Base-by-base conservation (phyloP, 2,888 invertebrate species). In the Nemotelus pantherinus region DNA sequence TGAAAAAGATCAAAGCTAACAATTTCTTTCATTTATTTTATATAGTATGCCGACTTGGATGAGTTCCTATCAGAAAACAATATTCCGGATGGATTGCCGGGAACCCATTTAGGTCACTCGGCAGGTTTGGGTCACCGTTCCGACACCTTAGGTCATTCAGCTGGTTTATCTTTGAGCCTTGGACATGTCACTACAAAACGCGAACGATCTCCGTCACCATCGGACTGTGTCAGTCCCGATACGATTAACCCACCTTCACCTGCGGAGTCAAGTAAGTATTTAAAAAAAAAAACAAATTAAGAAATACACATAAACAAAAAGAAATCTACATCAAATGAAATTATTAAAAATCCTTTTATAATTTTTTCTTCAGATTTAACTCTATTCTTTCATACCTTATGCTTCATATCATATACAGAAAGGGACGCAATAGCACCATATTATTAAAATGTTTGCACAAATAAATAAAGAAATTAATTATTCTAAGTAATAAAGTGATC, bases 1-100 rank as follows among this genome's bases (percentile, higher is more conserved):
- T 7, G 6, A 4, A 3, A 41, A 41, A 3, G 63, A 63, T 9
- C 68, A 68, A 68, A 50, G 53, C 53, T 70, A 55, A 43, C 47
- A 60, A 5, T 41, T 60, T n/a, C 55, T 55, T 43, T 3, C 6
- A n/a, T 48, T 70, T 53, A 10, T 55, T 7, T 39, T 10, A 9
- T 44, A 83, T 90, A 96, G 95, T 97, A 97, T 88, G 97, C 97
- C 89, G 97, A 97, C 89, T 90, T 98, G 89, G 97, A 98, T 89
- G 97, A 97, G 89, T 97, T 97, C 89, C 92, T 97, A 85, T 95
- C 95, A 85, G 97, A 97, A 89, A 97, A 97, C 88, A 96, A 95
- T 83, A 95, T 96, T 88, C 95, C 95, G 81, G 95, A 95, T 86
- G 92, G 92, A 81, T 90, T 92, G 83, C 89, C 92, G 74, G 90